Conservation (phyloP, 2,797 vertebrate species). For the Cyclopterus lumpus region DNA sequence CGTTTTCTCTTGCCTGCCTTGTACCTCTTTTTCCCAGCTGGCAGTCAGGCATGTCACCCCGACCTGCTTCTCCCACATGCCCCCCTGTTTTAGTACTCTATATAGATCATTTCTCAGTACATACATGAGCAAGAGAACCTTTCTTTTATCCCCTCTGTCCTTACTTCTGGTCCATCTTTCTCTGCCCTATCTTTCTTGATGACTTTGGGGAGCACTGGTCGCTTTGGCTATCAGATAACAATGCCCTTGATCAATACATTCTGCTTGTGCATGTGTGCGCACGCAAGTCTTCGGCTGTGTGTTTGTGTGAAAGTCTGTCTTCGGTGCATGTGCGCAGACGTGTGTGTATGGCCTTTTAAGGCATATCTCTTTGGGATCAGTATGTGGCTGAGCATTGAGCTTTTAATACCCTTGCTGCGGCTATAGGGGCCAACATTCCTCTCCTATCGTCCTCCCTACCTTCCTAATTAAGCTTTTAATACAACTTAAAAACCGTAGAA, state of each 20-base stretch:
- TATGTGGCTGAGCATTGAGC: slow-evolving; percentile 67
- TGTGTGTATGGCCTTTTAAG: slow-evolving; percentile 59
- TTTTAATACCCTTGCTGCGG: slow-evolving; percentile 71
- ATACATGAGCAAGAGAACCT: slow-evolving; percentile 20
- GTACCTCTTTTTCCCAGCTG: slow-evolving; percentile 15
- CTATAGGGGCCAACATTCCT: slow-evolving; percentile 49
- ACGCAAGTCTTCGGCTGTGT: slow-evolving; percentile 2
- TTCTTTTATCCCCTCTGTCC: slow-evolving; percentile 26
- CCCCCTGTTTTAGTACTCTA: slow-evolving; percentile 15
- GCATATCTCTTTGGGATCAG: slow-evolving; percentile 67
- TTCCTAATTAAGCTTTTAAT: slow-evolving; percentile 69
- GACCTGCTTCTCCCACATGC: slow-evolving; percentile 1
- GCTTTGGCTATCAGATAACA: slow-evolving; percentile 74
- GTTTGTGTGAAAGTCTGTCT: slow-evolving; percentile 1
- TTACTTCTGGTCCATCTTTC: slow-evolving; percentile 43
- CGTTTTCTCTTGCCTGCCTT: background rate
- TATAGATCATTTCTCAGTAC: slow-evolving; percentile 22
- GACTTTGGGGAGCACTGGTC: slow-evolving; percentile 69
- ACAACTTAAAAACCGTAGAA: slow-evolving; percentile 54
- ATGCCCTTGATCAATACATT: slow-evolving; percentile 66
- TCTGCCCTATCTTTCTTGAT: slow-evolving; percentile 61
- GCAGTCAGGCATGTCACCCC: slow-evolving; percentile 16
- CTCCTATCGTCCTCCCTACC: slow-evolving; percentile 27
- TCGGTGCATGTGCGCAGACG: background rate
- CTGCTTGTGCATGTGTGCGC: slow-evolving; percentile 7